Conservation (phyloP, 2,113 vertebrate genomes). For the Macroglossus sobrinus region DNA sequence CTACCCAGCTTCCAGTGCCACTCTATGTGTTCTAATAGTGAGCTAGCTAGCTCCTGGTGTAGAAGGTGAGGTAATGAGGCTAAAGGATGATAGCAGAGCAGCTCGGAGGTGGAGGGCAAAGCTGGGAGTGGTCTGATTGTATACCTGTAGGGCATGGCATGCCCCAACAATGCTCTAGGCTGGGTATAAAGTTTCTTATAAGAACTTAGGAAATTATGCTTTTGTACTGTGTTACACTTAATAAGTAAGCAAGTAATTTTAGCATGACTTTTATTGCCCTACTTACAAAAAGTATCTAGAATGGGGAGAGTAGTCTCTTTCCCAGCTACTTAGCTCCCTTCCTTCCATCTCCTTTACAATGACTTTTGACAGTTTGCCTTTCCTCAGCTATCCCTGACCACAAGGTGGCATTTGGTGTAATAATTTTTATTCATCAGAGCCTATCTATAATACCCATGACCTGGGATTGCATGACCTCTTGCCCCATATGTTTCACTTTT, state of each 20-base stretch:
- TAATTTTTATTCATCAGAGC: neutral
- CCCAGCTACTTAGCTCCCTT: neutral
- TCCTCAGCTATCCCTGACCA: neutral
- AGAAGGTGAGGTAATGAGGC: neutral
- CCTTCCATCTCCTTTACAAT: neutral
- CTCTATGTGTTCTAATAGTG: neutral
- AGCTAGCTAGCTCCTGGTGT: neutral
- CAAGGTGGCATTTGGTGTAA: neutral
- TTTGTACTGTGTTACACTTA: neutral
- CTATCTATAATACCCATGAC: neutral
- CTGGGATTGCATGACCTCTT: neutral
- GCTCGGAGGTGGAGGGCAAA: neutral
- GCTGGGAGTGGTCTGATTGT: neutral
- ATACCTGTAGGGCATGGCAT: neutral
- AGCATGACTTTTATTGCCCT: neutral
- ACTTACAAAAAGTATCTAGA: neutral
- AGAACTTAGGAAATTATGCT: neutral
- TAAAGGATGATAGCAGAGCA: neutral
- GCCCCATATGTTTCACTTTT: neutral
- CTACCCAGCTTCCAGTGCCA: neutral
- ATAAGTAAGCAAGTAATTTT: neutral
- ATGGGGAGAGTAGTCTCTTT: neutral
- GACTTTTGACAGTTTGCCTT: neutral
- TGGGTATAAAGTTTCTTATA: neutral
- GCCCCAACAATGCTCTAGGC: neutral